Evolutionary conservation across 2,888 invertebrate genomes (phyloP), one percentile per base, ranked within the genome.

Genomic region (Andrena bucephala): DNA sequence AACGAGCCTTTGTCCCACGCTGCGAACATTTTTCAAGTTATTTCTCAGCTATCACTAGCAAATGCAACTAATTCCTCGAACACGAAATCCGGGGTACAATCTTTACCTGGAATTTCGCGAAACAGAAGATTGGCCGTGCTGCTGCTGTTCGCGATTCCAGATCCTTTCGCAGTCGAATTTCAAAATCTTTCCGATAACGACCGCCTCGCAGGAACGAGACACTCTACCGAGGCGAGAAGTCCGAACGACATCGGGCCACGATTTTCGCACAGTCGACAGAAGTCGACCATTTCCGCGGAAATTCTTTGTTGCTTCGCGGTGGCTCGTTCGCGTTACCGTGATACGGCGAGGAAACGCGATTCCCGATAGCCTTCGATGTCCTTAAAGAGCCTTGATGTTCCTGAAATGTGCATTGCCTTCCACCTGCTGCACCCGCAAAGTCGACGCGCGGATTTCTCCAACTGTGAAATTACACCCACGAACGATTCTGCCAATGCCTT

Each of bases 231-330:
- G 54, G 59, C 6, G 16, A 36, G 67, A 50, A 48, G 48, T 27
- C 60, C 42, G 62, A 2, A 8, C 31, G 68, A 36, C 60, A 60
- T 60, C 36, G 60, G 24, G 75, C 8, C 7, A 16, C 60, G 50
- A 69, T 69, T 68, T 69, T 75, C 62, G 75, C 75, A n/a, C 7
- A 24, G 52, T 62, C 48, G 54, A 50, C 68, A 16, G 36, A 62
- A 62, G 27, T 52, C 60, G 24, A 24, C 36, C n/a, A 6, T 48
- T 42, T 13, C 33, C 48, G 10, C 50, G n/a, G 50, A 52, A 29
- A 48, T 60, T 50, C 66, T 60, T 33, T 57, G 57, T 16, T 29
- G 27, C 62, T n/a, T 13, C 62, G 36, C 66, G 74, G 20, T 73
- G 36, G 13, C 13, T 24, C 48, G 16, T 65, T 33, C 24, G 33